phyloP scores from a whole-genome alignment of 2,113 vertebrate species.

The Peromyscus leucopus region DNA sequence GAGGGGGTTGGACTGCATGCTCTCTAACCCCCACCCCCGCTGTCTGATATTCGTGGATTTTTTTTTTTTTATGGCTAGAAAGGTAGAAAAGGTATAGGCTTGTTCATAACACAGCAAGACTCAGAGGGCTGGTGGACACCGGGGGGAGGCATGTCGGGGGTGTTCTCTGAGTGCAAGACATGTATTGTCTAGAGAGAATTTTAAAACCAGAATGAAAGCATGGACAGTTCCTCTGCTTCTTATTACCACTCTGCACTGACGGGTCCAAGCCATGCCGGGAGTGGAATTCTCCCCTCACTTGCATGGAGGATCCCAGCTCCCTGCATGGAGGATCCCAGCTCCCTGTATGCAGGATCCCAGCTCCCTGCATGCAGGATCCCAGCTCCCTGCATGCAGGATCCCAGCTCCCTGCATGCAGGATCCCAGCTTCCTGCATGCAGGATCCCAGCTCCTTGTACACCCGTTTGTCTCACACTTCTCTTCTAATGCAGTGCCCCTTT shows the following conservation, averaged over 20 bases:
- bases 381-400: fast-evolving
- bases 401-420: no score
- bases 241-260: background rate
- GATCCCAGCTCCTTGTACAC: no score
- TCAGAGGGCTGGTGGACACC: background rate
- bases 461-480: background rate
- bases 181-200: background rate
- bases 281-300: background rate
- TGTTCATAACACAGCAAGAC: background rate
- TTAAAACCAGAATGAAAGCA: constrained; percentile 20
- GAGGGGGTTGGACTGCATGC: background rate
- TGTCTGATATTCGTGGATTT: background rate
- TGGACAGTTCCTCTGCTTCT: background rate
- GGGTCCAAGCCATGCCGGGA: background rate
- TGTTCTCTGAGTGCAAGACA: background rate
- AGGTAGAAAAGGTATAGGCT: background rate
- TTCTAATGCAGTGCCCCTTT: background rate
- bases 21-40: background rate
- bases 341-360: fast-evolving
- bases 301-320: fast-evolving
- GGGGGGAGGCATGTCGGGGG: no score
- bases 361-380: no score
- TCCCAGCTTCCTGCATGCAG: no score
- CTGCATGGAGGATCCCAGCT: fast-evolving
- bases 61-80: background rate